Evolutionary conservation across 2,113 vertebrate species (phyloP), one percentile per base, ranked within the genome.

Genomic region (Thomomys bottae): DNA sequence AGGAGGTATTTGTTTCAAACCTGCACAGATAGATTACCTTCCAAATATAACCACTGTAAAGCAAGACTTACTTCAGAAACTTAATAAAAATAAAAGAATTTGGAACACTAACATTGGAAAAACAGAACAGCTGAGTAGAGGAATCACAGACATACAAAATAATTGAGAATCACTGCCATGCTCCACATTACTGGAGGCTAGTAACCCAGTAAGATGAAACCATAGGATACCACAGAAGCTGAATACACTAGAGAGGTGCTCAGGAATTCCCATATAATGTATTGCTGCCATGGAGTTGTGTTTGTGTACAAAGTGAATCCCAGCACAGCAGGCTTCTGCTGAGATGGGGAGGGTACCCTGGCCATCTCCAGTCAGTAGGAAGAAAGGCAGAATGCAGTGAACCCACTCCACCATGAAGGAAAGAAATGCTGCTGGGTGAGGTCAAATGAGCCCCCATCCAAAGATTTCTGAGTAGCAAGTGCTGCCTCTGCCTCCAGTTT

Each of bases 21-120:
- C 15, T 80, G 21, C 61, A 21, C 21, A 12, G 7, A 28, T 30
- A 18, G 72, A 49, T 61, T 24, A 4, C 49, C 49, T 77, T 81
- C 30, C 63, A 40, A 68, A 61, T 81, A 23, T 90, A 40, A 89
- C 63, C 30, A n/a, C 15, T 61, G 24, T 66, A 4, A 9, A 57
- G 14, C 28, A 30, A 64, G 34, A 63, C 14, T 32, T 64, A 5
- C 40, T 78, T n/a, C 83, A 57, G 87, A 79, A 49, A 80, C 66
- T 34, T 89, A 79, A 64, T 61, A 34, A 59, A 83, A 90, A 76
- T 15, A 81, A 84, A 45, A 73, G 40, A 59, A 73, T 80, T 49
- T 88, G 11, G 15, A 88, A 88, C 23, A 86, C 66, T 66, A 75
- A 90, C 21, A 8, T 42, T 70, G 57, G 38, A 88, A 76, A 80